phyloP scores from a whole-genome alignment of 37 sponge, comb jelly and placozoan species.

The Diacarnus erythraeanus region DNA sequence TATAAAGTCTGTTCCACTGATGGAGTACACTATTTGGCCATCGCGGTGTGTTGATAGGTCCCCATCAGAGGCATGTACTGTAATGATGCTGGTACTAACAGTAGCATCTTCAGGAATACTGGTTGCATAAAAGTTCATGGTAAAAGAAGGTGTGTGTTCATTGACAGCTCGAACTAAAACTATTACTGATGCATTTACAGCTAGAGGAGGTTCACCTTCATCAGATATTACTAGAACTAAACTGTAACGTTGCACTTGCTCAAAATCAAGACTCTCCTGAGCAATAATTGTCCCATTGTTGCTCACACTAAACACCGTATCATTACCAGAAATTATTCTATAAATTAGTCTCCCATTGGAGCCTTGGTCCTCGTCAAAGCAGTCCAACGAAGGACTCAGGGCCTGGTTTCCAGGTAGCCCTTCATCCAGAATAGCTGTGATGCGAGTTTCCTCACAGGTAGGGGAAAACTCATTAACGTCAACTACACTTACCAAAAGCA shows the following conservation, averaged over 20 bases:
- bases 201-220: background rate
- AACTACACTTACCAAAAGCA: conserved; percentile 31
- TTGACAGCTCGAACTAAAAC: conserved; percentile 42
- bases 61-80: conserved; percentile 48
- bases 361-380: conserved; percentile 46
- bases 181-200: conserved; percentile 1
- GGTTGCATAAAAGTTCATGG: background rate
- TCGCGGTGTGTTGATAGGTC: conserved; percentile 34
- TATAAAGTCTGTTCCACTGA: background rate
- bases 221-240: conserved; percentile 48
- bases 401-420: background rate
- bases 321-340: conserved; percentile 29
- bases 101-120: conserved; percentile 30
- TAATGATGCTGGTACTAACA: conserved; percentile 25
- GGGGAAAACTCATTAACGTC: conserved; percentile 63
- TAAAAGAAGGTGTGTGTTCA: conserved; percentile 35
- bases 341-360: conserved; percentile 27
- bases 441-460: background rate
- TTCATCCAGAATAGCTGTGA: conserved; percentile 4
- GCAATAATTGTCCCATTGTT: background rate
- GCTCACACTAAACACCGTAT: background rate
- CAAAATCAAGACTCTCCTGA: background rate
- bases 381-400: conserved; percentile 19
- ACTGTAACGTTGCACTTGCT: conserved; percentile 17
- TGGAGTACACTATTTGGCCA: conserved; percentile 12